A percentile compares a stretch with the other conserved stretches of the same genome.
phyloP scores from a whole-genome alignment of 2,113 vertebrate genomes.

The Steatornis caripensis region DNA sequence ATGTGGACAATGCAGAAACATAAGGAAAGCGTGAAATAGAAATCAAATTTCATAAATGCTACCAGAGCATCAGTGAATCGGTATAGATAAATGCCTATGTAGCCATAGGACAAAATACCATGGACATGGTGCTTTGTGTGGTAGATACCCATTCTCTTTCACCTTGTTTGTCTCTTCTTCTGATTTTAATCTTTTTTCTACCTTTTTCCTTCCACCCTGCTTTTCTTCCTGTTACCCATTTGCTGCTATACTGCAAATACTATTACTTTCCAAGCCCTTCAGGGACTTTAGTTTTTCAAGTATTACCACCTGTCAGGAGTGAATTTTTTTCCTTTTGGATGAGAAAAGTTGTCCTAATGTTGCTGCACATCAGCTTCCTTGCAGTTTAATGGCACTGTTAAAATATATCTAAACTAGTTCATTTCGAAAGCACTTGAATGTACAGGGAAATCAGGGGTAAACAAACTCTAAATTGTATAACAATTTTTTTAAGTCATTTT shows the following conservation, averaged over 20 bases:
- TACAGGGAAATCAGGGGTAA: background rate
- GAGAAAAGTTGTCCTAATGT: background rate
- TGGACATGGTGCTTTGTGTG: background rate
- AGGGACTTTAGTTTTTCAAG: background rate
- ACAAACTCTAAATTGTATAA: background rate
- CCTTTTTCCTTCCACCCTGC: background rate
- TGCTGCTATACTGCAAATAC: background rate
- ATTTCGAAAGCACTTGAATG: background rate
- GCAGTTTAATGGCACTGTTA: background rate
- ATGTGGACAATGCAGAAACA: background rate
- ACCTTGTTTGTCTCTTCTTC: background rate
- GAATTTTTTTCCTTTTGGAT: background rate
- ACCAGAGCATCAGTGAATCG: background rate
- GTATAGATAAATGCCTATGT: background rate
- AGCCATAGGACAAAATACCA: background rate
- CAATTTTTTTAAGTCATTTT: background rate
- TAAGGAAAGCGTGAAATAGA: background rate
- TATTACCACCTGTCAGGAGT: background rate
- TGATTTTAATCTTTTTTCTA: background rate
- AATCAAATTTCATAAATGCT: background rate
- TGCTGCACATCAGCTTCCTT: background rate
- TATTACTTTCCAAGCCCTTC: background rate
- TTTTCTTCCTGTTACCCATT: background rate
- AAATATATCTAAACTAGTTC: background rate
- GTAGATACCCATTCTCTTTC: background rate